Base-by-base conservation (phyloP, 2,113 vertebrate genomes). In the Takifugu flavidus region DNA sequence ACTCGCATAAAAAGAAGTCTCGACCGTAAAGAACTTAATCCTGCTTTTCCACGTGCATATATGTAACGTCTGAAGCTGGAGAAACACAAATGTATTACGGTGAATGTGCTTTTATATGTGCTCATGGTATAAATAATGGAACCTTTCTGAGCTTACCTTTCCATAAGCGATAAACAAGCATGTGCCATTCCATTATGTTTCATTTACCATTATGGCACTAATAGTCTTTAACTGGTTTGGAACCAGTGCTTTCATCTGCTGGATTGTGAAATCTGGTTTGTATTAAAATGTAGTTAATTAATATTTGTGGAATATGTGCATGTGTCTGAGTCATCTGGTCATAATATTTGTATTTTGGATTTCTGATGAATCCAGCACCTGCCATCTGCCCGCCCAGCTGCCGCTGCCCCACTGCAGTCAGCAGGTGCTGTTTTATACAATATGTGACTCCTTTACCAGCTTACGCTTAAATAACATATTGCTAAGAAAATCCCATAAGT, bases 281-380 rank as follows among this genome's bases (percentile, higher is more conserved):
- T 7, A 6, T 53, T 66, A 11, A 51, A 44, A 12, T 47, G 28
- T 53, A 31, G 47, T 52, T 72, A 53, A 86, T 77, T 67, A 69
- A 31, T 46, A 68, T 60, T 31, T 78, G 8, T 53, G 39, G 49
- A 70, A 67, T 67, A 68, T 80, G 74, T 70, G 49, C 14, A n/a
- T 63, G 14, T 50, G 47, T 57, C 31, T 57, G 53, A 39, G 20
- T 20, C 74, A 71, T 71, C 70, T 66, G 67, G 44, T 45, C 58
- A 26, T 46, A 54, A 70, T 53, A 67, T 78, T 62, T 58, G 4
- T 53, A 46, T 62, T 14, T 57, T 61, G 27, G 25, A 26, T 56
- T 59, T 4, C 14, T 15, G 47, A 43, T 75, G 65, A 62, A 69
- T 84, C 79, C 60, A 60, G 65, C 75, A 68, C 65, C 70, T 69